Evolutionary conservation across 2,113 vertebrate genomes (phyloP).

Genomic region (Daboia siamensis): DNA sequence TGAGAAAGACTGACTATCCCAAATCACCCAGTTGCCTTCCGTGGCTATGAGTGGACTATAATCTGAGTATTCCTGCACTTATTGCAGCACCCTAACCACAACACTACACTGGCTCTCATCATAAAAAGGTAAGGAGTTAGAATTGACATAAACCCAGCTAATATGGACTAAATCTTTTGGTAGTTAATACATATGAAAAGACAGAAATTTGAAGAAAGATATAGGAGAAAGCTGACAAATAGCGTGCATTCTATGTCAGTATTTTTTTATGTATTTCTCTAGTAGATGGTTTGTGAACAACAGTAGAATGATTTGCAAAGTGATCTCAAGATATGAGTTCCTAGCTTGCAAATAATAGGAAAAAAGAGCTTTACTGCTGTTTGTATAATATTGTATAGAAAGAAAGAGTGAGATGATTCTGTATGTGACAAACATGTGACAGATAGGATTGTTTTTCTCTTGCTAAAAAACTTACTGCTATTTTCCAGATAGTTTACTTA

Average conservation of each 20-base stretch:
- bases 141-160: not conserved
- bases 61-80: not conserved
- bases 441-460: not conserved
- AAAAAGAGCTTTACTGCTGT: not conserved
- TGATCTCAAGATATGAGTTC: not conserved
- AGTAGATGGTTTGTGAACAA: not conserved
- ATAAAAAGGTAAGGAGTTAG: not conserved
- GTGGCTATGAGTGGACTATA: not conserved
- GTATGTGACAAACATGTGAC: not conserved
- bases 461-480: not conserved
- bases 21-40: not conserved
- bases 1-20: not conserved
- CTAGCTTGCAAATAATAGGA: not conserved
- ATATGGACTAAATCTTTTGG: not conserved
- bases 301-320: not conserved
- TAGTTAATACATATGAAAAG: not conserved
- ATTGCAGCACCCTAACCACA: not conserved
- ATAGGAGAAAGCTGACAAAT: not conserved
- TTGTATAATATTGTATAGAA: not conserved
- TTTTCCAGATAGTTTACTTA: slow-evolving; percentile 64
- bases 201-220: not conserved
- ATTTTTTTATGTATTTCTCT: not conserved
- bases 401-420: not conserved
- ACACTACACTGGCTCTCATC: not conserved
- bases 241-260: not conserved